These are phyloP conservation scores for Cyrtodaria siliqua DNA, from an alignment of 2,888 invertebrate genomes.

Conservation along the genomic window DNA sequence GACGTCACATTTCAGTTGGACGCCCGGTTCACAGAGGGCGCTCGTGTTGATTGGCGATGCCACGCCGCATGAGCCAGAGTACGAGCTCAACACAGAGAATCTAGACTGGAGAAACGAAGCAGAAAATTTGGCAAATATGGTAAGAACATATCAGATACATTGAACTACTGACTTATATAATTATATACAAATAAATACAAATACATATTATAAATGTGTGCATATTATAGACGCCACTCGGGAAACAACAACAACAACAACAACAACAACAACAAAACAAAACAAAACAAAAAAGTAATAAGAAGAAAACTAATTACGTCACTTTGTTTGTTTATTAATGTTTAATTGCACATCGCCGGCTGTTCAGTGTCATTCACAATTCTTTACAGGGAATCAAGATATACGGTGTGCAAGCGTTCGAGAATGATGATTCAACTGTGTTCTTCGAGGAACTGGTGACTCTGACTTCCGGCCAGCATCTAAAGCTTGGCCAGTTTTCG, in stretches of 20 bases:
- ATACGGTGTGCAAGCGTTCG: constrained; percentile 77
- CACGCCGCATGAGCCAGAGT: constrained; percentile 77
- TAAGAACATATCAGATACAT: constrained; percentile 34
- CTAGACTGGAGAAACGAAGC: constrained; percentile 80
- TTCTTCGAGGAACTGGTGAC: constrained; percentile 76
- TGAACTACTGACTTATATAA: too few relatives aligned
- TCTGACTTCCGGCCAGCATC: constrained; percentile 75
- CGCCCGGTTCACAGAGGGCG: constrained; percentile 74
- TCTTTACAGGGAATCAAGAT: constrained; percentile 75
- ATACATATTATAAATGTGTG: too few relatives aligned
- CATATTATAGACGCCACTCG: too few relatives aligned
- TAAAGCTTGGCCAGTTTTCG: constrained; percentile 77
- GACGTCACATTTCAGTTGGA: constrained; percentile 76
- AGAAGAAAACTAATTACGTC: too few relatives aligned
- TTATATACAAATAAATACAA: too few relatives aligned
- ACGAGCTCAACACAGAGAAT: constrained; percentile 69
- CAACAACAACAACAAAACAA: too few relatives aligned
- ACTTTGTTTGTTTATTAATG: too few relatives aligned
- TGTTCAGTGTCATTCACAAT: neutral
- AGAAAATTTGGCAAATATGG: constrained; percentile 50
- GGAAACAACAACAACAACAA: too few relatives aligned
- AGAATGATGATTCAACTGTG: constrained; percentile 56
- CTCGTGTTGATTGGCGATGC: constrained; percentile 83
- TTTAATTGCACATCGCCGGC: too few relatives aligned
- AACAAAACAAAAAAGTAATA: too few relatives aligned